Evolutionary conservation across 2,797 vertebrate species (phyloP).

Genomic region (Pteropus rufus): DNA sequence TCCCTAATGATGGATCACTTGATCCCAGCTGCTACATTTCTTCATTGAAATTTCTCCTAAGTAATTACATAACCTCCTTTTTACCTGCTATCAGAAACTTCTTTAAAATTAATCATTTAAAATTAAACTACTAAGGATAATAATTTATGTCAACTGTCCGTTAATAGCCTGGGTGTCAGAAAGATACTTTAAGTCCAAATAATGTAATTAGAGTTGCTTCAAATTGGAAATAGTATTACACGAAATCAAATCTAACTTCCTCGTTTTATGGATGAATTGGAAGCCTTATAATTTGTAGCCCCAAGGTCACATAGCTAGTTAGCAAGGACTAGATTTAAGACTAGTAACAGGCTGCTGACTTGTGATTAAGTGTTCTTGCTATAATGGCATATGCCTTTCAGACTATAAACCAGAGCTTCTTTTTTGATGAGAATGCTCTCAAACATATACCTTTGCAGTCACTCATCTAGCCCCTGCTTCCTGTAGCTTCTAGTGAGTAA

Average conservation of each 20-base stretch:
- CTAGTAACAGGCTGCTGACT: neutral
- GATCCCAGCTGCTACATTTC: neutral
- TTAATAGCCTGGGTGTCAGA: neutral
- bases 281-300: neutral
- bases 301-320: neutral
- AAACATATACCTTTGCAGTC: neutral
- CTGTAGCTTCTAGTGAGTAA: neutral
- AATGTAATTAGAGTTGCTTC: conserved; percentile 27
- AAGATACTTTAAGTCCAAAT: conserved; percentile 31
- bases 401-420: neutral
- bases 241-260: neutral
- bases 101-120: conserved; percentile 19
- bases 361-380: neutral
- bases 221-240: neutral
- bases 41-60: neutral
- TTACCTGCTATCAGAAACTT: neutral
- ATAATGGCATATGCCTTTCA: neutral
- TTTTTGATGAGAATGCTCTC: neutral
- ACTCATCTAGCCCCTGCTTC: neutral
- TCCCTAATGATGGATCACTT: neutral
- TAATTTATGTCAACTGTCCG: neutral
- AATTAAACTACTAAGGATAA: neutral
- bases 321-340: neutral
- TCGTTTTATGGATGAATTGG: neutral
- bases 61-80: neutral